These are phyloP conservation scores for Hydropsyche betteni DNA, from an alignment of 2,888 invertebrate genomes.

Conservation along the genomic window DNA sequence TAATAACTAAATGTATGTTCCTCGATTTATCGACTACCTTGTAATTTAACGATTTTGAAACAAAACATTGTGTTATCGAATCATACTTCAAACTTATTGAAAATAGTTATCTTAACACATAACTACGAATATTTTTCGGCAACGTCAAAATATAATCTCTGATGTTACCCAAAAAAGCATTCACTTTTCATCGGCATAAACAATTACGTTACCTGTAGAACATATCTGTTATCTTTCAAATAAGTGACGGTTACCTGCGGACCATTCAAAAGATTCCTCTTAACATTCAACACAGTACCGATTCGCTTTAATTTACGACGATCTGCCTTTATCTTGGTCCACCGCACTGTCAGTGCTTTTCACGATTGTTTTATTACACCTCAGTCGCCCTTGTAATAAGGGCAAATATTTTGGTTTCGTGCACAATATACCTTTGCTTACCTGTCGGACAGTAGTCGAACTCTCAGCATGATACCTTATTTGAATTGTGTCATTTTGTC, in stretches of 20 bases:
- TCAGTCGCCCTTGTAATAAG: slow-evolving; percentile 12
- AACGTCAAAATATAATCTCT: too few relatives aligned
- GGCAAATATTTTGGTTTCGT: slow-evolving; percentile 33
- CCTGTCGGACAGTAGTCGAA: slow-evolving; percentile 33
- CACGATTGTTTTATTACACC: slow-evolving; percentile 36
- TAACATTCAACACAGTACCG: not conserved
- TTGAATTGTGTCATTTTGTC: slow-evolving; percentile 23
- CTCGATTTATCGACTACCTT: too few relatives aligned
- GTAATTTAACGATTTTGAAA: too few relatives aligned
- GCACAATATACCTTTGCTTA: slow-evolving; percentile 17
- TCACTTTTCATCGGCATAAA: not conserved
- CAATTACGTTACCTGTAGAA: slow-evolving; percentile 17
- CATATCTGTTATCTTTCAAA: slow-evolving; percentile 7
- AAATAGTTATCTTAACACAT: too few relatives aligned
- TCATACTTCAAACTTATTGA: too few relatives aligned
- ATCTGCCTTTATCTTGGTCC: slow-evolving; percentile 2
- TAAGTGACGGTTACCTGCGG: slow-evolving; percentile 34
- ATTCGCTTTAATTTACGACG: slow-evolving; percentile 26
- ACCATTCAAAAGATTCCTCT: not conserved
- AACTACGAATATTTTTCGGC: too few relatives aligned
- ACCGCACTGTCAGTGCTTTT: slow-evolving; percentile 24
- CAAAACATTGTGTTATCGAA: too few relatives aligned
- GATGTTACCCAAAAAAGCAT: too few relatives aligned
- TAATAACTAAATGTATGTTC: too few relatives aligned
- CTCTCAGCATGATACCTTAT: slow-evolving; percentile 11